Base-by-base conservation (phyloP, 2,113 vertebrate species). In the Patagioenas fasciata region DNA sequence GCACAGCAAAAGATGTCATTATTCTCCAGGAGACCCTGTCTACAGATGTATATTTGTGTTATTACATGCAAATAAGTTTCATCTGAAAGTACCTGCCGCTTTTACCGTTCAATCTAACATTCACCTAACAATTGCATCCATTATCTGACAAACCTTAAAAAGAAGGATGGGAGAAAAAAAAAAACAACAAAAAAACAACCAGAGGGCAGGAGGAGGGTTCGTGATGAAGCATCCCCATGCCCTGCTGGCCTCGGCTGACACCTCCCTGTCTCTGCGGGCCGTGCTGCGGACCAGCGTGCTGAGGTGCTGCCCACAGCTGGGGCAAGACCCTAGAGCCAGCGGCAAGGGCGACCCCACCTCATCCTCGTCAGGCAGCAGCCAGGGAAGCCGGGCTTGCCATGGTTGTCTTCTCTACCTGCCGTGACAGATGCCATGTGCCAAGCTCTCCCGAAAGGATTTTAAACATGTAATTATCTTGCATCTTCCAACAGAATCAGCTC, bases 311-410 rank as follows among this genome's bases (percentile, higher is more conserved):
- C 42, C 42, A 7, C 25, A 74, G 34, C 4, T 25, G 4, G 12
- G 91, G 72, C 0, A 1, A 56, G 85, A 56, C 19, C 34, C 60
- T 1, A 0, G 32, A n/a, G 40, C 20, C 66, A 11, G 57, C 2
- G 5, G 2, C 38, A 31, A 28, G 1, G 8, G 23, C 0, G 0
- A 3, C 3, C 7, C 9, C 29, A 23, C 42, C 16, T 44, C 16
- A 16, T 44, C 42, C 42, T 44, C 42, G 42, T 44, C 42, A 44
- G 51, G 36, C 29, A 31, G 53, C 71, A 40, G 77, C 42, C 10
- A 20, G 64, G 48, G 64, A 60, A 40, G 65, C 25, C 5, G 5
- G 26, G 24, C n/a, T 44, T 9, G 58, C 44, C 11, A 23, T 13
- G 71, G 21, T 48, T 36, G n/a, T 7, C 28, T 29, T 50, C 80